Percentiles rank a stretch among this genome's conserved stretches.
phyloP scores from a whole-genome alignment of 2,888 invertebrate species.

The Nezara viridula region DNA sequence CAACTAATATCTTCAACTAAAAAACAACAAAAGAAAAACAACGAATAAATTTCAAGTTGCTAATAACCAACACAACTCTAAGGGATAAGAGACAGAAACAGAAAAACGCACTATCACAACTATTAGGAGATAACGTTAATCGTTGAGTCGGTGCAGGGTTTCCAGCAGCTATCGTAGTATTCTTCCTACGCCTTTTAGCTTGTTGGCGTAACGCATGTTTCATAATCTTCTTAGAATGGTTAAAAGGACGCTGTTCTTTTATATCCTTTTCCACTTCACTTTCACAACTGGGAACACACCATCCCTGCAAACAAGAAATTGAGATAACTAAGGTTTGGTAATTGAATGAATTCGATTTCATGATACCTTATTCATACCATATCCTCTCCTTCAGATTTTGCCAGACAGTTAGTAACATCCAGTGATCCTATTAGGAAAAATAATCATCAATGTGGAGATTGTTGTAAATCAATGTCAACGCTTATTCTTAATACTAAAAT shows the following conservation, averaged over 20 bases:
- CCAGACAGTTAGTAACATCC: conserved; percentile 1
- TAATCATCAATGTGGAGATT: background rate
- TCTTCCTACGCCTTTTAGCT: conserved; percentile 85
- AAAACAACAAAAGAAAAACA: background rate
- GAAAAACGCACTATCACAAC: conserved; percentile 64
- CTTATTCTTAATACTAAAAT: background rate
- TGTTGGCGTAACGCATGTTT: conserved; percentile 84
- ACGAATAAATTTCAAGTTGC: background rate
- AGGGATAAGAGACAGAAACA: background rate
- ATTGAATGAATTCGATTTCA: background rate
- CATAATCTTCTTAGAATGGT: conserved; percentile 77
- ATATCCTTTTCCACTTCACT: conserved; percentile 56
- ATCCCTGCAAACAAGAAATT: conserved; percentile 35
- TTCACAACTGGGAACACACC: conserved; percentile 51
- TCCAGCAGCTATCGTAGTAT: conserved; percentile 77
- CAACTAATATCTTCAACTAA: conserved; percentile 71
- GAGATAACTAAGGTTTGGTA: background rate
- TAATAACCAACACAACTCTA: background rate
- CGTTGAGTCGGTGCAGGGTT: conserved; percentile 77
- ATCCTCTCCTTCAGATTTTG: conserved; percentile 51
- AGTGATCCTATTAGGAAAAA: background rate
- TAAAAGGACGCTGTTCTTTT: conserved; percentile 41
- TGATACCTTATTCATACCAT: conserved; percentile 16
- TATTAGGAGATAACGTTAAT: conserved; percentile 71
- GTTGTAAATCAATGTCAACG: background rate